Base-by-base conservation (phyloP, 2,113 vertebrate species). In the Perca flavescens region DNA sequence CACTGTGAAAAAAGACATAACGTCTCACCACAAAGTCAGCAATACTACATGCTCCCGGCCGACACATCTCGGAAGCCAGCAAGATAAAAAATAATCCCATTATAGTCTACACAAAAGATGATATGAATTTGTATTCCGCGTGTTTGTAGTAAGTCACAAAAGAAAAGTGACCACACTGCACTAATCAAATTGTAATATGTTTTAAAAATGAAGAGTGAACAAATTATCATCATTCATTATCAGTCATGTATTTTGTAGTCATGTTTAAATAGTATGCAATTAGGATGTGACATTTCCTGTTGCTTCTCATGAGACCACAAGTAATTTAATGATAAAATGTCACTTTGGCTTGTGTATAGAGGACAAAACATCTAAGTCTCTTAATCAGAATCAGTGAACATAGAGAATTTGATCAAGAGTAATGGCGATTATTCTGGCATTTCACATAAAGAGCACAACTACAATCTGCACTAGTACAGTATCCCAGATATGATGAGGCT, bases 301-400 rank as follows among this genome's bases (percentile, higher is more conserved):
- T 60, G 17, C n/a, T 49, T 58, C 52, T 46, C 22, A 13, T 58
- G 16, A 43, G 28, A 40, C 22, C 1, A n/a, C 8, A 31, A 13
- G 25, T 40, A 36, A 9, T 28, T 50, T 8, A 34, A 1, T 22
- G 36, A 54, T 65, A 67, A 79, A 40, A 65, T 49, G 68, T 75
- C 50, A 52, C 34, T 47, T 17, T 28, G 57, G 21, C 63, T 25
- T 34, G 21, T 22, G 57, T 53, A 4, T 54, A 60, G 58, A 49
- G 40, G 22, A 78, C 36, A 46, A 72, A 72, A 28, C 6, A 60
- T 67, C 65, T 50, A 58, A 81, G 11, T 22, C 62, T 78, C 50
- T 70, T 78, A 54, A 47, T 56, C 12, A 69, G 54, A 79, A 70
- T 63, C 69, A 53, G 62, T 53, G 67, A 46, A 47, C 25, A 63